Base-by-base conservation (phyloP, 1,140 invertebrate species). In the Drosophila nebulosa region DNA sequence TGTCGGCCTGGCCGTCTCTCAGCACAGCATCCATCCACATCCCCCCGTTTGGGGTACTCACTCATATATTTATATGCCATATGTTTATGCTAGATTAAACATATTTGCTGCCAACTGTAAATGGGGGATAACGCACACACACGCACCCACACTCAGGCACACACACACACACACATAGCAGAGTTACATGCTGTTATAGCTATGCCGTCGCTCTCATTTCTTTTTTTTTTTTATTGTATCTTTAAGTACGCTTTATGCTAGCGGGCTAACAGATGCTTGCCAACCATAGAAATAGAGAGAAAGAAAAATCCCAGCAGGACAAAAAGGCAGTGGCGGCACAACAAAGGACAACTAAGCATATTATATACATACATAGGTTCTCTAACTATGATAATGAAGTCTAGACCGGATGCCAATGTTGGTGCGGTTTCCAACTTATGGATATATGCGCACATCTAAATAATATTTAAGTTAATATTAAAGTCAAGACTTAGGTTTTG, bases 21-120 rank as follows among this genome's bases (percentile, higher is more conserved):
- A 36, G 39, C 39, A 53, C 57, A 24, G 10, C 24, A 18, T 7
- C 4, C 1, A 21, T 56, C 30, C 63, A 74, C 70, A 71, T 73
- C 60, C 16, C 57, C 53, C 52, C 69, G 69, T 18, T 42, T 74
- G 39, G 50, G 39, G 69, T 65, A 32, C 55, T 46, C 46, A 62
- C 24, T 62, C 60, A 53, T 74, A 60, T 74, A 70, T 56, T 24
- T 51, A 27, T 42, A 58, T 59, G 61, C 71, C 71, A 68, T 75
- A 75, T 85, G 81, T 71, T 85, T 81, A 80, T 86, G 81, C 63
- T 74, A 86, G 81, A 85, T 85, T 85, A 86, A 85, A 71, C 78
- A 78, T 62, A 86, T 66, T 64, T 78, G 51, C 81, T 74, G 80
- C 57, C 66, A 77, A 70, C 77, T 78, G 80, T 67, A 75, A 77